Evolutionary conservation across 1,140 invertebrate species (phyloP).

Genomic region (Plectrocnemia conspersa): DNA sequence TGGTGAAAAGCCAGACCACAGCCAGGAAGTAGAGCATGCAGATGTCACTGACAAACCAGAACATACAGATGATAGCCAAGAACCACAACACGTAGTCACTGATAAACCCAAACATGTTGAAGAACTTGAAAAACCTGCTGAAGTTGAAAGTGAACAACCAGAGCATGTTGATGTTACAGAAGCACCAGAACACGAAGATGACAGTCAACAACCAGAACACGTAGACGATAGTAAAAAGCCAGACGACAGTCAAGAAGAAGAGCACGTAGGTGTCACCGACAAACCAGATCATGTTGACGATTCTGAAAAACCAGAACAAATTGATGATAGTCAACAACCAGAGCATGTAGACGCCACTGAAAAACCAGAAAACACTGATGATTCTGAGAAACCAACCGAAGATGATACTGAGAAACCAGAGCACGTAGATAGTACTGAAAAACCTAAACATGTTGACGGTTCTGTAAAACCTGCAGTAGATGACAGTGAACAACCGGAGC

Average conservation of each 20-base stretch:
- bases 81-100: not conserved
- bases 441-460: not conserved
- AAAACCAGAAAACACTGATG: not conserved
- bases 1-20: not conserved
- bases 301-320: not conserved
- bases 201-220: not conserved
- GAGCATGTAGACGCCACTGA: not conserved
- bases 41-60: constrained; percentile 10
- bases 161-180: not conserved
- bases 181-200: not conserved
- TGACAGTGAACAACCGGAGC: not conserved
- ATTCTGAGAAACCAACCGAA: not conserved
- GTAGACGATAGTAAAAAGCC: not conserved
- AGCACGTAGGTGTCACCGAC: constrained; percentile 22
- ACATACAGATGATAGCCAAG: not conserved
- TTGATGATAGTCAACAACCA: not conserved
- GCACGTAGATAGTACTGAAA: not conserved
- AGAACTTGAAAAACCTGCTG: constrained; percentile 12
- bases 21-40: not conserved
- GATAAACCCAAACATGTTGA: constrained; percentile 9
- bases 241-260: constrained; percentile 5
- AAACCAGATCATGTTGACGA: constrained; percentile 18
- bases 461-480: not conserved
- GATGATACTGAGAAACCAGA: constrained; percentile 2
- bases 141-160: constrained; percentile 5